Evolutionary conservation across 1,140 invertebrate genomes (phyloP).

Genomic region (Tetramorium alpestre): DNA sequence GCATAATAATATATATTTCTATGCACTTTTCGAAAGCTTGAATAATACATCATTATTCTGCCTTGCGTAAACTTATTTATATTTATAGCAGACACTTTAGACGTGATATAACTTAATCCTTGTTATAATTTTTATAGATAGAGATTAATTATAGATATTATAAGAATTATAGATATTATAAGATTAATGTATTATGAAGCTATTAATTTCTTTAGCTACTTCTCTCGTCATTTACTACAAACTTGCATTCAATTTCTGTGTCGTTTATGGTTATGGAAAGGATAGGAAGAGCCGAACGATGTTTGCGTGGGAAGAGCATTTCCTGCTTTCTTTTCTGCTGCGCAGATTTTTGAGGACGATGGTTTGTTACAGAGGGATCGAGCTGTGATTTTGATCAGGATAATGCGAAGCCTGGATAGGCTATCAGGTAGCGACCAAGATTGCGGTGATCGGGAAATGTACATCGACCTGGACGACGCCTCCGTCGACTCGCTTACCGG

Average conservation of each 20-base stretch:
- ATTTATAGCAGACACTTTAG: background rate
- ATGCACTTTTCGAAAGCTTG: background rate
- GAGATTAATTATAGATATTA: background rate
- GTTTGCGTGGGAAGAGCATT: background rate
- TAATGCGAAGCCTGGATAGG: conserved; percentile 85
- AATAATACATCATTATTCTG: background rate
- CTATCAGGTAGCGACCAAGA: conserved; percentile 85
- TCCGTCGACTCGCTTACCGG: conserved; percentile 85
- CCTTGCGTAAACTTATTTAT: background rate
- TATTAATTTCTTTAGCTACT: background rate
- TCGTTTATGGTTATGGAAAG: background rate
- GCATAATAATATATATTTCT: background rate
- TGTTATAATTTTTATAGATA: background rate
- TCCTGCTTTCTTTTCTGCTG: background rate
- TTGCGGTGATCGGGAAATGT: conserved; percentile 85
- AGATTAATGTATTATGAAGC: background rate
- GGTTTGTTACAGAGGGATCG: conserved; percentile 58
- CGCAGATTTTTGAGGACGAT: conserved; percentile 25
- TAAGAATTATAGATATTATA: background rate
- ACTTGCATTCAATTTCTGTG: background rate
- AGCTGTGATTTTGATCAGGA: conserved; percentile 72
- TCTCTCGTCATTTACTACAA: background rate
- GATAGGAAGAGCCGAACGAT: background rate
- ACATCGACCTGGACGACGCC: conserved; percentile 85
- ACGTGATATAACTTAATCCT: conserved; percentile 6